phyloP scores from a whole-genome alignment of 2,113 vertebrate species.

The Zosterops hypoxanthus region DNA sequence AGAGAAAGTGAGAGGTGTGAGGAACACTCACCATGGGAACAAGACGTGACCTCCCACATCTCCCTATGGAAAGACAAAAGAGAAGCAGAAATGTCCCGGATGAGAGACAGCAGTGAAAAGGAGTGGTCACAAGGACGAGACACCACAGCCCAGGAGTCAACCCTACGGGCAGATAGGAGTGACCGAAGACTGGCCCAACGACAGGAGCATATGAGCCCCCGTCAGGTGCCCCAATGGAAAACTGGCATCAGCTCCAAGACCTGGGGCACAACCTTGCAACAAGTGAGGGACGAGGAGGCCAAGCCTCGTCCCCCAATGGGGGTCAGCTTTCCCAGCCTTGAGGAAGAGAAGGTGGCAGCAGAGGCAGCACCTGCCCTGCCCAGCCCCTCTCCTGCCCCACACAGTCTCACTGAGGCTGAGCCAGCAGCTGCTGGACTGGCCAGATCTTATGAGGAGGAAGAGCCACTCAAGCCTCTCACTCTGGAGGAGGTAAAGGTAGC shows the following conservation, averaged over 20 bases:
- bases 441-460: neutral
- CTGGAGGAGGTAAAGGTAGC: neutral
- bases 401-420: neutral
- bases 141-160: neutral
- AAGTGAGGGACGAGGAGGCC: neutral
- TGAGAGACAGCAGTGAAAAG: neutral
- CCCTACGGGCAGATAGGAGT: neutral
- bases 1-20: neutral
- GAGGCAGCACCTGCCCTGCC: neutral
- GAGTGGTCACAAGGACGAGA: neutral
- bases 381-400: neutral
- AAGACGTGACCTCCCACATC: neutral
- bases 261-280: neutral
- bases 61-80: neutral
- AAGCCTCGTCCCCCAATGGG: fast-evolving
- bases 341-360: neutral
- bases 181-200: neutral
- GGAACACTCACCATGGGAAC: neutral
- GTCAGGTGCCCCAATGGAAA: neutral
- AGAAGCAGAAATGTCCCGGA: neutral
- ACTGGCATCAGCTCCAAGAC: neutral
- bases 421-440: neutral
- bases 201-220: neutral
- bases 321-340: neutral
- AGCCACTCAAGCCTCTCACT: neutral